Evolutionary conservation across 2,888 invertebrate genomes (phyloP).

Genomic region (Tetheella fluctuosa): DNA sequence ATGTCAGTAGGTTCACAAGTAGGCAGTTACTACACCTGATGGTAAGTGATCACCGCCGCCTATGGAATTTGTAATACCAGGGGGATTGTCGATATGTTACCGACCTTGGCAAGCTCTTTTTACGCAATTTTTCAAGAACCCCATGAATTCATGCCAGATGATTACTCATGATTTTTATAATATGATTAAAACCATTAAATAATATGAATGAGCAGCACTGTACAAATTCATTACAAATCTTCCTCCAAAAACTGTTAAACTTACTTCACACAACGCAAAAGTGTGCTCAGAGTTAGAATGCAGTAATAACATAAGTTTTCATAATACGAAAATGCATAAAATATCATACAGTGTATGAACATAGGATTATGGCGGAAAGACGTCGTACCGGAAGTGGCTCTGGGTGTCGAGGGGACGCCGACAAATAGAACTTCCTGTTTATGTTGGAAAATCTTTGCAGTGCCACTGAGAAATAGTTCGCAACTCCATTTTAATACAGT

Average conservation of each 20-base stretch:
- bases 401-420: constrained; percentile 14
- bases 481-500: constrained; percentile 9
- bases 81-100: too few species aligned
- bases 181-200: too few species aligned
- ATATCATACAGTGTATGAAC: constrained; percentile 3
- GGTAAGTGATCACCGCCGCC: too few species aligned
- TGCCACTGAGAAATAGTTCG: constrained; percentile 4
- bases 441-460: constrained; percentile 22
- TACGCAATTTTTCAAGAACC: too few species aligned
- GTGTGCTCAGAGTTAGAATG: constrained; percentile 4
- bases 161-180: too few species aligned
- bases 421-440: constrained; percentile 15
- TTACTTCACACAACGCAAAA: not conserved
- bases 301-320: constrained; percentile 8
- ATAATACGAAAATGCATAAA: constrained; percentile 8
- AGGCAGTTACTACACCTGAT: too few species aligned
- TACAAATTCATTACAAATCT: not conserved
- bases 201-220: too few species aligned
- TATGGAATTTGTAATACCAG: too few species aligned
- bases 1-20: too few species aligned
- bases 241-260: not conserved
- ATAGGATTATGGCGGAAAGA: constrained; percentile 10
- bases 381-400: constrained; percentile 12
- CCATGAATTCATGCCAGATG: too few species aligned
- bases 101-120: too few species aligned